Evolutionary conservation across 2,888 invertebrate species (phyloP).

Genomic region (Mimumesa dahlbomi): DNA sequence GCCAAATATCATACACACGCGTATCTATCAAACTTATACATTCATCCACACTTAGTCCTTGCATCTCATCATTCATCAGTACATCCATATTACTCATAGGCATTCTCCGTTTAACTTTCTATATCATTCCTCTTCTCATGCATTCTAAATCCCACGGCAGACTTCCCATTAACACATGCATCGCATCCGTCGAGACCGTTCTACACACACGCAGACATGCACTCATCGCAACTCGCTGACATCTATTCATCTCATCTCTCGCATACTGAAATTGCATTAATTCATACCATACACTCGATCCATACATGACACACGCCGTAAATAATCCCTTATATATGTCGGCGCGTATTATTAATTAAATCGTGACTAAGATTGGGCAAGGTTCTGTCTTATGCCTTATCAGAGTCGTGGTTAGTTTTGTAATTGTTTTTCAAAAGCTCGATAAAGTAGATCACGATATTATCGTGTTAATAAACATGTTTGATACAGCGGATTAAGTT

Average conservation of each 20-base stretch:
- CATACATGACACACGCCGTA: constrained; percentile 24
- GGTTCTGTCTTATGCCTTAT: no score
- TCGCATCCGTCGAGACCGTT: constrained; percentile 46
- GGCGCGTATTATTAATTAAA: no score
- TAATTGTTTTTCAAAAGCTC: no score
- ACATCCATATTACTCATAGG: neutral
- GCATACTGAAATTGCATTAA: constrained; percentile 1
- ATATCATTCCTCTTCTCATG: neutral
- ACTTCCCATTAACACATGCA: constrained; percentile 45
- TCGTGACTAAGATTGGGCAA: no score
- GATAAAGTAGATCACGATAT: no score
- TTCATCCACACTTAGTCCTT: neutral
- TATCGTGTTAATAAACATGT: no score
- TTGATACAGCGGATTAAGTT: no score
- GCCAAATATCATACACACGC: constrained; percentile 8
- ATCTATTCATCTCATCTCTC: constrained; percentile 10
- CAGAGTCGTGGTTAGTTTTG: no score
- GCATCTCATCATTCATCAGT: neutral
- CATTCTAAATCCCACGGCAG: constrained; percentile 49
- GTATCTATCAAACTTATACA: neutral
- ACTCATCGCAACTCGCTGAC: constrained; percentile 27
- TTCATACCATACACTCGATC: constrained; percentile 36
- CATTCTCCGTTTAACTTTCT: neutral
- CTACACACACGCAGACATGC: constrained; percentile 44
- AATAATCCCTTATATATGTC: constrained; percentile 34